These are phyloP conservation scores for Erpornis zantholeuca DNA, from an alignment of 2,113 vertebrate genomes.

Conservation along the genomic window DNA sequence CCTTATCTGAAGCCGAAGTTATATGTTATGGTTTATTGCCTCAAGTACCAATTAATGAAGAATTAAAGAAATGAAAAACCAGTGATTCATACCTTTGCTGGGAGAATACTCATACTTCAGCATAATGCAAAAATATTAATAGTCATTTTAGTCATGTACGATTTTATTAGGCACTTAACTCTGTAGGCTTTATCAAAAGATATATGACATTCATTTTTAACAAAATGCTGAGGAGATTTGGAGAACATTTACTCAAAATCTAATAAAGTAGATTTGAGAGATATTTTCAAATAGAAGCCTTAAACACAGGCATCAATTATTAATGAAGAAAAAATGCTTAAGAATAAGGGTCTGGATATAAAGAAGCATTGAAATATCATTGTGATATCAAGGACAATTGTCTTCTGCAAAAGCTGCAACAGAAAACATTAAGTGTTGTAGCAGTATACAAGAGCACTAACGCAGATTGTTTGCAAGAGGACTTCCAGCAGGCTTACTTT, in stretches of 20 bases:
- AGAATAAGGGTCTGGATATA: slow-evolving; percentile 45
- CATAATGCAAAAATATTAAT: slow-evolving; percentile 75
- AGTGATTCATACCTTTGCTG: slow-evolving; percentile 74
- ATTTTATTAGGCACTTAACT: slow-evolving; percentile 77
- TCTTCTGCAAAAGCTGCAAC: slow-evolving; percentile 24
- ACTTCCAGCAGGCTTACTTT: background rate
- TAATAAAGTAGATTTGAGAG: slow-evolving; percentile 71
- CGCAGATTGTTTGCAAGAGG: background rate
- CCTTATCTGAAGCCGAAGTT: slow-evolving; percentile 76
- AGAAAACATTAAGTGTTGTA: slow-evolving; percentile 29
- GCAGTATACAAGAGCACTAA: background rate
- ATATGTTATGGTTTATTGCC: slow-evolving; percentile 78
- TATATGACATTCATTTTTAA: slow-evolving; percentile 76
- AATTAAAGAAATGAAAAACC: slow-evolving; percentile 81
- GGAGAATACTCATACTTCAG: slow-evolving; percentile 64
- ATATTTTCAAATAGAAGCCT: slow-evolving; percentile 62
- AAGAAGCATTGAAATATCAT: slow-evolving; percentile 60
- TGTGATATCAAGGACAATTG: slow-evolving; percentile 12
- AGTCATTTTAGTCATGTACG: slow-evolving; percentile 73
- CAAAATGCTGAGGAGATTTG: slow-evolving; percentile 68
- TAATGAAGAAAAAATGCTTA: slow-evolving; percentile 68
- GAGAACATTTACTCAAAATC: slow-evolving; percentile 74
- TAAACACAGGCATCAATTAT: slow-evolving; percentile 69
- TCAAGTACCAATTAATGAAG: slow-evolving; percentile 81
- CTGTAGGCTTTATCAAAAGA: slow-evolving; percentile 74